Evolutionary conservation across 2,113 vertebrate species (phyloP).

Genomic region (Eudorcas thomsonii): DNA sequence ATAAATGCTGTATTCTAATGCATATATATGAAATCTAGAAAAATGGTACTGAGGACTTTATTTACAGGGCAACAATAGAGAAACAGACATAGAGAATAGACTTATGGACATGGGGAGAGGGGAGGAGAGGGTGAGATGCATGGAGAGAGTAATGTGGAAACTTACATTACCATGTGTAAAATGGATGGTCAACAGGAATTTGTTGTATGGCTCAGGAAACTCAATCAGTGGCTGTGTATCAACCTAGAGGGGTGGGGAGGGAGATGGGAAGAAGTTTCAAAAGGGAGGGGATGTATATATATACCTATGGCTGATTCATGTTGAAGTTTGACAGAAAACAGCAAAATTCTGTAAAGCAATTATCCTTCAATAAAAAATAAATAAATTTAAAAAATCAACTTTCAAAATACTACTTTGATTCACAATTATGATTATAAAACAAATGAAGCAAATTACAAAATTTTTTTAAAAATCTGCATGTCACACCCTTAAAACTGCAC

Average conservation of each 20-base stretch:
- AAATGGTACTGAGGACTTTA: neutral
- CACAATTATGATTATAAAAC: neutral
- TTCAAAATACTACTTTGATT: neutral
- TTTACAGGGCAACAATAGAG: neutral
- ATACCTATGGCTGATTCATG: neutral
- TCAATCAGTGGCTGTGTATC: neutral
- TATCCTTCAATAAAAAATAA: neutral
- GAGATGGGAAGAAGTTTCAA: neutral
- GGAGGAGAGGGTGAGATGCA: neutral
- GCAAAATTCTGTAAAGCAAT: neutral
- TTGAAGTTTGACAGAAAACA: neutral
- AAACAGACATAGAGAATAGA: neutral
- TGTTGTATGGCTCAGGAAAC: neutral
- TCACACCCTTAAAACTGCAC: neutral
- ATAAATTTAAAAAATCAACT: neutral
- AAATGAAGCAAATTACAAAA: neutral
- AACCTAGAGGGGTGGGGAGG: neutral
- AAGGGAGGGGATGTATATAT: neutral
- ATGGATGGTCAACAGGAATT: neutral
- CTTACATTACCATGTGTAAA: neutral
- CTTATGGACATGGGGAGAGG: neutral
- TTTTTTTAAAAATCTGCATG: neutral
- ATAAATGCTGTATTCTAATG: neutral
- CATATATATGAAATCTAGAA: neutral
- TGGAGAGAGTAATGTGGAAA: neutral